Evolutionary conservation across 2,113 vertebrate species (phyloP).

Genomic region (Poeciliopsis retropinna): DNA sequence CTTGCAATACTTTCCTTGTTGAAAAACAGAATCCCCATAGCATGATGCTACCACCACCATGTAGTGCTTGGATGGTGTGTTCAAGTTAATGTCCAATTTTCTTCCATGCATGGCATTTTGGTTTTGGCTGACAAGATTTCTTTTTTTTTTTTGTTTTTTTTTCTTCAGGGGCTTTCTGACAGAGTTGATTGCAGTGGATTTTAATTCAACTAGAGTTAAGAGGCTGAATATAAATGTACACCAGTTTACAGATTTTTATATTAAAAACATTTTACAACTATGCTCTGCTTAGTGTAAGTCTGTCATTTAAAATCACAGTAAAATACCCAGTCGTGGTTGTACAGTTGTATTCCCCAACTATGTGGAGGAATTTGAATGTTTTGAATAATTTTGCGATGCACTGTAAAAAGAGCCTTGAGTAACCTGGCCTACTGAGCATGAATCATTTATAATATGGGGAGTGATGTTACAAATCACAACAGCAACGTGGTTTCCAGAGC

Average conservation of each 20-base stretch:
- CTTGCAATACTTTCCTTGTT: background rate
- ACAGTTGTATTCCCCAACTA: background rate
- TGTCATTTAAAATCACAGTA: background rate
- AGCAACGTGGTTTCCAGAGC: conserved; percentile 3
- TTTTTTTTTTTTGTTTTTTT: background rate
- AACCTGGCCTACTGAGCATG: background rate
- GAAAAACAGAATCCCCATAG: background rate
- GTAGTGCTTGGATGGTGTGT: background rate
- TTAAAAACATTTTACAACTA: background rate
- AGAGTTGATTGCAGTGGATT: background rate
- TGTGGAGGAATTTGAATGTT: background rate
- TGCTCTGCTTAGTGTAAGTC: background rate
- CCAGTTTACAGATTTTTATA: too few species aligned
- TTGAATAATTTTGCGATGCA: background rate
- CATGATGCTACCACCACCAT: background rate
- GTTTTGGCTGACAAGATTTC: background rate
- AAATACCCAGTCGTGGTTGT: background rate
- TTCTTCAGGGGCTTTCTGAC: too few species aligned
- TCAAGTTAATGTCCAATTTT: background rate
- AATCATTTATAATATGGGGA: background rate
- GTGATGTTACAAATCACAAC: conserved; percentile 13
- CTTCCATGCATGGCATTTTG: background rate
- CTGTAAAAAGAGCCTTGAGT: background rate
- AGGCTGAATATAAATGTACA: background rate
- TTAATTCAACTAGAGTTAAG: background rate